A percentile compares a stretch with the other conserved stretches of the same genome.
These are phyloP conservation scores for Poeciliopsis prolifica DNA, from an alignment of 2,113 vertebrate genomes.

Conservation along the genomic window DNA sequence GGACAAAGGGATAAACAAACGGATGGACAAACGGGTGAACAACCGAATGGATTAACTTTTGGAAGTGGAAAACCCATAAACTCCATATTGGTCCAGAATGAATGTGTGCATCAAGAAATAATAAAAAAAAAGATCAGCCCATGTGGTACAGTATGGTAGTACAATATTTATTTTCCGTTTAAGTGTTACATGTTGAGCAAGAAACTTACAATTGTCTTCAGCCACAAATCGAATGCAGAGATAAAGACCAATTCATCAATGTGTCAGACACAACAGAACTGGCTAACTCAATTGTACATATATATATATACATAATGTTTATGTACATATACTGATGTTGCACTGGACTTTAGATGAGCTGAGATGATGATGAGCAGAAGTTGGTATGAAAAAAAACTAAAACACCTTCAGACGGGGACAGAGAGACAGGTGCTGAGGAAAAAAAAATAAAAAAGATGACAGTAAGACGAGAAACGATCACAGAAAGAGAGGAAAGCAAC, in stretches of 20 bases:
- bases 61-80: conserved; percentile 2
- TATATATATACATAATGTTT: conserved; percentile 73
- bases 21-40: too few relatives aligned
- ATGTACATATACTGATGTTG: conserved; percentile 83
- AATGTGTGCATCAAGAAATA: conserved; percentile 72
- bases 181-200: conserved; percentile 97
- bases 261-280: conserved; percentile 89
- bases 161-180: conserved; percentile 99
- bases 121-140: conserved; percentile 70
- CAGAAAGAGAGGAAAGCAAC: conserved; percentile 25
- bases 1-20: too few relatives aligned
- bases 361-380: conserved; percentile 88
- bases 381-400: conserved; percentile 80
- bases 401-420: conserved; percentile 78
- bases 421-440: conserved; percentile 83
- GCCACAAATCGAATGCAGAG: conserved; percentile 94
- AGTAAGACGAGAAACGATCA: conserved; percentile 83
- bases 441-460: conserved; percentile 82
- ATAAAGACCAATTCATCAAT: conserved; percentile 89
- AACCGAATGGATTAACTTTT: neutral
- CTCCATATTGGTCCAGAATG: too few relatives aligned
- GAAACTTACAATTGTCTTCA: conserved; percentile 95
- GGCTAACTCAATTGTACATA: conserved; percentile 92
- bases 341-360: conserved; percentile 89
- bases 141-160: conserved; percentile 92